phyloP scores from a whole-genome alignment of 1,140 invertebrate species.

The Tetragonula clypearis region DNA sequence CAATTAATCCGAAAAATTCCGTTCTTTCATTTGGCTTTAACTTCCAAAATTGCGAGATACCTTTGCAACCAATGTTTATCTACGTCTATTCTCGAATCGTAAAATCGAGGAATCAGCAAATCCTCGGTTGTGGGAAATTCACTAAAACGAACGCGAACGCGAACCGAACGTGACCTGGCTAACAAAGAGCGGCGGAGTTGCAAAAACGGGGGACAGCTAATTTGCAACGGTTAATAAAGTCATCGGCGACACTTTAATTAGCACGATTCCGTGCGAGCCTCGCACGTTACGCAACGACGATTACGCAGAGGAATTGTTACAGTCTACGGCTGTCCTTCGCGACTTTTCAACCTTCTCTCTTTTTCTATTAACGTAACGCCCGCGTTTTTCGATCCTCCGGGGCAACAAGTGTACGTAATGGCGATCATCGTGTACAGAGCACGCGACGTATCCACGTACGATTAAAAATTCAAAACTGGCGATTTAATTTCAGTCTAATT shows the following conservation, averaged over 20 bases:
- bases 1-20: too few species aligned
- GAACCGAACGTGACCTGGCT: neutral
- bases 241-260: slow-evolving; percentile 7
- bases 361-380: neutral
- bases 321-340: neutral
- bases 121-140: too few species aligned
- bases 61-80: too few species aligned
- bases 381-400: neutral
- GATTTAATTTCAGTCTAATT: neutral
- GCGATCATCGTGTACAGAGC: too few species aligned
- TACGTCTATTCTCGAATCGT: too few species aligned
- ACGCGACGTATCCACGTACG: neutral
- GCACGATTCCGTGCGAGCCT: neutral
- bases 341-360: neutral
- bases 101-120: too few species aligned
- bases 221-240: slow-evolving; percentile 4
- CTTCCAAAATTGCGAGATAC: too few species aligned
- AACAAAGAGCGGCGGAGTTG: neutral
- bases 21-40: too few species aligned
- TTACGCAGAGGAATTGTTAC: slow-evolving; percentile 21
- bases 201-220: neutral
- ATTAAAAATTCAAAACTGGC: neutral
- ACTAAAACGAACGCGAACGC: neutral
- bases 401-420: neutral
- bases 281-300: slow-evolving; percentile 13